phyloP scores from a whole-genome alignment of 2,888 invertebrate species.

The Arctia plantaginis region DNA sequence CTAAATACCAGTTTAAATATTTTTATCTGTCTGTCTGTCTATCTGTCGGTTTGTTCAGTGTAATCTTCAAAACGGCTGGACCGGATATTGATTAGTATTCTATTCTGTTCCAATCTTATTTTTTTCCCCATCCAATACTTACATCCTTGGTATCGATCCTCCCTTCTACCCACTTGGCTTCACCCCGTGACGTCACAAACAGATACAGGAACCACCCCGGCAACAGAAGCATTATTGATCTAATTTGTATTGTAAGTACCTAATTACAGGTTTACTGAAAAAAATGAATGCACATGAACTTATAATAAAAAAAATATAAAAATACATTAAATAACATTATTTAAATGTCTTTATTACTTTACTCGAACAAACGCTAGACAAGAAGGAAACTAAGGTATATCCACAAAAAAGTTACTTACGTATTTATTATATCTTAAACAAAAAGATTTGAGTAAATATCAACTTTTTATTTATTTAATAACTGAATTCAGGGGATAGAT shows the following conservation, averaged over 20 bases:
- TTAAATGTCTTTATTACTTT: not conserved
- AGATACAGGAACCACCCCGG: constrained; percentile 55
- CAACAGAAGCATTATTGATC: constrained; percentile 66
- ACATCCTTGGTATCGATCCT: constrained; percentile 88
- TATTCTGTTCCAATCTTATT: not conserved
- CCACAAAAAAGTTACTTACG: too few relatives aligned
- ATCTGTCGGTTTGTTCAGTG: too few relatives aligned
- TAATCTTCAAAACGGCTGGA: too few relatives aligned
- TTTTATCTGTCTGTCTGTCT: too few relatives aligned
- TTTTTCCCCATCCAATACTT: constrained; percentile 29
- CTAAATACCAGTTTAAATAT: too few relatives aligned
- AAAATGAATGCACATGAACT: not conserved
- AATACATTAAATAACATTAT: not conserved
- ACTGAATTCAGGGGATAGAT: not conserved
- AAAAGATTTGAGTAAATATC: not conserved
- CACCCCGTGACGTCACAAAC: constrained; percentile 52
- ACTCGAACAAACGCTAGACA: too few relatives aligned
- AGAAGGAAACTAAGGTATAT: too few relatives aligned
- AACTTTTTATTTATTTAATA: not conserved
- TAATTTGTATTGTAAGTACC: constrained; percentile 21
- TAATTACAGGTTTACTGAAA: constrained; percentile 7
- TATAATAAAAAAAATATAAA: not conserved
- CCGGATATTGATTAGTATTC: too few relatives aligned
- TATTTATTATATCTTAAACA: too few relatives aligned
- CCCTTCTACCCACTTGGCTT: constrained; percentile 88